Base-by-base conservation (phyloP, 2,113 vertebrate genomes). In the Hylia prasina region DNA sequence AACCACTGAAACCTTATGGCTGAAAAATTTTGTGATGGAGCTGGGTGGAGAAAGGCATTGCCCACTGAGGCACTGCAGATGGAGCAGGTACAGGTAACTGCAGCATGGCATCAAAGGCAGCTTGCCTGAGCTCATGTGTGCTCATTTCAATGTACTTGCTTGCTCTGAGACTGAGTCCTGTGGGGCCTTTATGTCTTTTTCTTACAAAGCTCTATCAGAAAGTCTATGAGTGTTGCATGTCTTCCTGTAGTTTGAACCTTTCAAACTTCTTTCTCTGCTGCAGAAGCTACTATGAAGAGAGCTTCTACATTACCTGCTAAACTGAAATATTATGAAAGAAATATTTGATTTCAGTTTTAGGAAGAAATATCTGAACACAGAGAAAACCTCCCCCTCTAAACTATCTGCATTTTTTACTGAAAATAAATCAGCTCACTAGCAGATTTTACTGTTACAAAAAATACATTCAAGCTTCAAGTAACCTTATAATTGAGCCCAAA, bases 171-270 rank as follows among this genome's bases (percentile, higher is more conserved):
- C 33, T 27, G 50, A 44, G 42, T 44, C 15, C 42, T 44, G 9
- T 17, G 42, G 42, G 42, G 42, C 42, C 42, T 44, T 44, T 44
- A 44, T 44, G 42, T 44, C 42, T 44, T 44, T 44, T 44, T 44
- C 42, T 44, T 44, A 44, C 18, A 27, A 24, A 78, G 21, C 6
- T 88, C 58, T 33, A 18, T 80, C 28, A 57, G 40, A 69, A 92
- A 80, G 18, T 19, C 40, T 44, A 10, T 2, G 2, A 86, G 13
- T 9, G 3, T 47, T 77, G 15, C 31, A 54, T 0, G 0, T 40
- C 16, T 71, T 56, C 51, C 15, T 58, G 27, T 1, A 69, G 16
- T 68, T 50, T 39, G 8, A 5, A 65, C 5, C 24, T 75, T 81
- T 75, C 68, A 83, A 40, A 78, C 13, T 51, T 89, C 45, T 35